Conservation (phyloP, 2,113 vertebrate genomes). For the Miniopterus natalensis region DNA sequence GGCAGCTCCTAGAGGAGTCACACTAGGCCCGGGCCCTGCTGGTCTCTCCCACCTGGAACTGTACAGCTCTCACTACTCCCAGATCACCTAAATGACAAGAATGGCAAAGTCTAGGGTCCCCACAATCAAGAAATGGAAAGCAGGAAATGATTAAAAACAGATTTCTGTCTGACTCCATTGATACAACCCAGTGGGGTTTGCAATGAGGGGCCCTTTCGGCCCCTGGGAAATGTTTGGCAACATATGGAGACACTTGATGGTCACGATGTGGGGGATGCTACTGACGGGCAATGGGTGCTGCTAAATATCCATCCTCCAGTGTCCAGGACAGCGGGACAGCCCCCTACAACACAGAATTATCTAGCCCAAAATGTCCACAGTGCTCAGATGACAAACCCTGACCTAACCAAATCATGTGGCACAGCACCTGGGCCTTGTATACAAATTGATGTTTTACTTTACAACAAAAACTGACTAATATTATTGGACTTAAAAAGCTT, state of each 20-base stretch:
- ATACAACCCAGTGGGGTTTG: too few relatives aligned
- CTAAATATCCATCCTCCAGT: neutral
- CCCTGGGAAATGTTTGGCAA: neutral
- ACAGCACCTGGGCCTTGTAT: neutral
- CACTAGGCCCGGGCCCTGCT: neutral
- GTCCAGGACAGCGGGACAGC: neutral
- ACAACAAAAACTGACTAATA: conserved; percentile 82
- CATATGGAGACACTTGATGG: neutral
- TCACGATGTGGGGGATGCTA: neutral
- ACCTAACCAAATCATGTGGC: neutral
- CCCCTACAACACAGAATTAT: neutral
- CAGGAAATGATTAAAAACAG: conserved; percentile 25
- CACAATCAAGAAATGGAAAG: neutral
- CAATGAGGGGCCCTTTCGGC: neutral
- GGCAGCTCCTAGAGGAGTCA: neutral
- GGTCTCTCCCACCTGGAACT: neutral
- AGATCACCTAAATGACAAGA: neutral
- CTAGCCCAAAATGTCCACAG: neutral
- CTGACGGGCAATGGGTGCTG: neutral
- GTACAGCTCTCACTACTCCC: neutral
- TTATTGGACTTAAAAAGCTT: conserved; percentile 72
- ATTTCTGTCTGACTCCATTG: conserved; percentile 19
- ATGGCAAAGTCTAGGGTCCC: neutral
- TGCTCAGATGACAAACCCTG: neutral
- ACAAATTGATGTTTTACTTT: conserved; percentile 77